These are phyloP conservation scores for Cervus canadensis DNA, from an alignment of 2,113 vertebrate species.

Conservation along the genomic window DNA sequence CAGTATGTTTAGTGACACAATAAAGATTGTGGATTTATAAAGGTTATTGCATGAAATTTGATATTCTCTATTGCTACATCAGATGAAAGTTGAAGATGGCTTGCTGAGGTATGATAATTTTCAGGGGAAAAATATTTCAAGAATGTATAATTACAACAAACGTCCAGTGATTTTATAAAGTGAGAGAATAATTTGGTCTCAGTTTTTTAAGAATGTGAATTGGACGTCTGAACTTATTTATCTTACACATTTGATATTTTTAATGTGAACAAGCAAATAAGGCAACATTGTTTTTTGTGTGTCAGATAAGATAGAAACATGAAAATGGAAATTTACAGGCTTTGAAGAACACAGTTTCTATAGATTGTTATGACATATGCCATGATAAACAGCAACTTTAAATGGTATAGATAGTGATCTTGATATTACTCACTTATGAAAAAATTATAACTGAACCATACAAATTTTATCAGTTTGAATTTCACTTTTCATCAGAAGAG, in stretches of 20 bases:
- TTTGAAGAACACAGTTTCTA: not conserved
- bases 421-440: not conserved
- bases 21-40: not conserved
- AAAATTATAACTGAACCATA: not conserved
- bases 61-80: not conserved
- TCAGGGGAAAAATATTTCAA: not conserved
- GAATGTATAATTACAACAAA: not conserved
- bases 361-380: not conserved
- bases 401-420: not conserved
- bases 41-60: not conserved
- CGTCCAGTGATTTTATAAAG: not conserved
- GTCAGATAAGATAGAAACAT: not conserved
- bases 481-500: not conserved
- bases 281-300: not conserved
- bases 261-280: not conserved
- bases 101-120: not conserved
- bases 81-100: not conserved
- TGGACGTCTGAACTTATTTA: not conserved
- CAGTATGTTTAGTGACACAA: not conserved
- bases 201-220: not conserved
- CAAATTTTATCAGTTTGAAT: not conserved
- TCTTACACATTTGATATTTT: not conserved
- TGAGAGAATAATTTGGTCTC: not conserved
- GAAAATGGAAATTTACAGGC: not conserved
- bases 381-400: not conserved